Conservation (phyloP, 2,888 invertebrate species). For the Mythimna pallens region DNA sequence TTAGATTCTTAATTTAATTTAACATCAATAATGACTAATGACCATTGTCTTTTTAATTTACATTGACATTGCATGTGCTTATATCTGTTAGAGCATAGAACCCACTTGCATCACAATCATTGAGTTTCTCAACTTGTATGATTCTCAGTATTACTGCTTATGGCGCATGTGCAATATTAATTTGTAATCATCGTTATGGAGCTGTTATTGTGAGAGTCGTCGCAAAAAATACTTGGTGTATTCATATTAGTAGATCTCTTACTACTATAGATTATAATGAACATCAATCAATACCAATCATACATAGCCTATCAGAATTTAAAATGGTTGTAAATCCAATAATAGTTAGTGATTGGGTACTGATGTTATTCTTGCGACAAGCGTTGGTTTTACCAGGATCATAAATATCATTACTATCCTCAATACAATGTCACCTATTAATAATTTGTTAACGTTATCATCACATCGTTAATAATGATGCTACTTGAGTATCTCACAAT, state of each 20-base stretch:
- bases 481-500: constrained; percentile 1
- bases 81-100: constrained; percentile 68
- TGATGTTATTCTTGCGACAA: background rate
- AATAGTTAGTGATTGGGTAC: background rate
- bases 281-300: too few relatives aligned
- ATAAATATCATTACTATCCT: constrained; percentile 8
- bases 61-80: constrained; percentile 58
- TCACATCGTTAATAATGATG: background rate
- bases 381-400: background rate
- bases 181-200: constrained; percentile 29
- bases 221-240: constrained; percentile 21
- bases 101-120: constrained; percentile 70
- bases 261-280: background rate
- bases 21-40: constrained; percentile 29
- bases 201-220: constrained; percentile 21
- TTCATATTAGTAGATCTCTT: background rate
- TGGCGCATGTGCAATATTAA: constrained; percentile 36
- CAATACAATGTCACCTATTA: background rate
- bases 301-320: too few relatives aligned
- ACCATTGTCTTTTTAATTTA: constrained; percentile 60
- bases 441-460: constrained; percentile 13
- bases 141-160: constrained; percentile 52
- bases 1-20: constrained; percentile 1
- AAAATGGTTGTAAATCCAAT: background rate
- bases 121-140: constrained; percentile 61